phyloP scores from a whole-genome alignment of 1,140 invertebrate species.

The Hesperophylax magnus region DNA sequence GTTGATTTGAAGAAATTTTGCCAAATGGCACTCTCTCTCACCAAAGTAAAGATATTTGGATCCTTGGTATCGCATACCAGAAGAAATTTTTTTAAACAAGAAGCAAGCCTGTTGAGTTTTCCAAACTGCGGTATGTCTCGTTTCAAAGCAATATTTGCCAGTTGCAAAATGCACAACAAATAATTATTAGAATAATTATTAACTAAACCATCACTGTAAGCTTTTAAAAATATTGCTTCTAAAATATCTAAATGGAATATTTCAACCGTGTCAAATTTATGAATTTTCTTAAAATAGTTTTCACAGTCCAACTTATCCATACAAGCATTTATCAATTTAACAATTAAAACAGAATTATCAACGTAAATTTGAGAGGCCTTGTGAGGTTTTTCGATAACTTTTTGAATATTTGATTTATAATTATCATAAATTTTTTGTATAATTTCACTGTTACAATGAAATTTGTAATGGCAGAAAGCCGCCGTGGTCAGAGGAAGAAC shows the following conservation, averaged over 20 bases:
- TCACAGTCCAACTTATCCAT: constrained; percentile 72
- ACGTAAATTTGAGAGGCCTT: constrained; percentile 75
- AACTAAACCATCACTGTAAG: constrained; percentile 61
- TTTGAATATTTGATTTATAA: constrained; percentile 73
- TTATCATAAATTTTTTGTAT: constrained; percentile 70
- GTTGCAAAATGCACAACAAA: constrained; percentile 71
- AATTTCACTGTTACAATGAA: constrained; percentile 63
- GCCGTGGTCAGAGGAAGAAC: constrained; percentile 72
- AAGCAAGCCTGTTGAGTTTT: constrained; percentile 66
- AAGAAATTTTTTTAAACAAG: constrained; percentile 63
- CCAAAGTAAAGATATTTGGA: constrained; percentile 65
- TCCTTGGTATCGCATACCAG: constrained; percentile 59
- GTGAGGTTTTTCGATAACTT: constrained; percentile 75
- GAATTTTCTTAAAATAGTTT: constrained; percentile 70
- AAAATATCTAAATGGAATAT: constrained; percentile 71
- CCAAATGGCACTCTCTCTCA: constrained; percentile 74
- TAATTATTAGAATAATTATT: constrained; percentile 70
- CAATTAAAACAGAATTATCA: constrained; percentile 68
- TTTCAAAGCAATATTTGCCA: constrained; percentile 71
- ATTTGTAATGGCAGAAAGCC: constrained; percentile 63
- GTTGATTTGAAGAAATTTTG: constrained; percentile 76
- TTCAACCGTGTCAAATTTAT: constrained; percentile 74
- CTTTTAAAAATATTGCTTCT: constrained; percentile 70
- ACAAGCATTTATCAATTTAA: constrained; percentile 69
- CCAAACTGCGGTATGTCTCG: constrained; percentile 65